Evolutionary conservation across 2,888 invertebrate species (phyloP).

Genomic region (Criorhina ranunculi): DNA sequence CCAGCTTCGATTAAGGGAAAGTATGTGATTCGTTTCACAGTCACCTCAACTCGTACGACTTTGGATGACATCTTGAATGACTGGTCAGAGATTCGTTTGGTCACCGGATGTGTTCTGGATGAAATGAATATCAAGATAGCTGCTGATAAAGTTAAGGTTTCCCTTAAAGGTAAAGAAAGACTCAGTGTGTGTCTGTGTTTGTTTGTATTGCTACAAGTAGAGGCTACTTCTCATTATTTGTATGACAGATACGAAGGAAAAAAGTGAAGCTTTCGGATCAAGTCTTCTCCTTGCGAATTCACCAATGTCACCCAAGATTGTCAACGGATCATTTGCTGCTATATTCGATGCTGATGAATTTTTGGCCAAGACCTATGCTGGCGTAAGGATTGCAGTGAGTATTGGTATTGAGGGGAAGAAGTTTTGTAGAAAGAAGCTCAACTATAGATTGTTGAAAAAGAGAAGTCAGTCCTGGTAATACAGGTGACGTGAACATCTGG

Average conservation of each 20-base stretch:
- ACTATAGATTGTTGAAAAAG: no score
- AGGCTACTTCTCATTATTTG: conserved; percentile 11
- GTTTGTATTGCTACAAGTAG: conserved; percentile 31
- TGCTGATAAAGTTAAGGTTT: conserved; percentile 88
- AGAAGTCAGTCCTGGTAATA: no score
- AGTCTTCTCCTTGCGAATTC: conserved; percentile 96
- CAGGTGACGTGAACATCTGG: no score
- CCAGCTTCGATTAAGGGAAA: conserved; percentile 96
- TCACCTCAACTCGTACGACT: conserved; percentile 94
- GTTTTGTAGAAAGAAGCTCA: no score
- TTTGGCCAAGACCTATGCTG: conserved; percentile 84
- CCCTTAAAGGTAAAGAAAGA: conserved; percentile 88
- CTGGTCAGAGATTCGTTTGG: conserved; percentile 93
- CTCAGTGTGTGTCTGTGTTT: background rate
- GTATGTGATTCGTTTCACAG: conserved; percentile 95
- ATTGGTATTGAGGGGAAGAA: background rate
- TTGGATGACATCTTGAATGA: conserved; percentile 91
- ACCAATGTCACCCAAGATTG: conserved; percentile 98
- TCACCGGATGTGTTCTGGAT: conserved; percentile 89
- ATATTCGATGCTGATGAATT: conserved; percentile 89
- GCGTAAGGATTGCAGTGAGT: conserved; percentile 83
- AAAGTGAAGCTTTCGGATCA: conserved; percentile 95
- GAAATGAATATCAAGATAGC: conserved; percentile 86
- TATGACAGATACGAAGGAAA: conserved; percentile 90
- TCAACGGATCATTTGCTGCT: conserved; percentile 96